These are phyloP conservation scores for Streblospio benedicti DNA, from an alignment of 1,140 invertebrate genomes.

Conservation along the genomic window DNA sequence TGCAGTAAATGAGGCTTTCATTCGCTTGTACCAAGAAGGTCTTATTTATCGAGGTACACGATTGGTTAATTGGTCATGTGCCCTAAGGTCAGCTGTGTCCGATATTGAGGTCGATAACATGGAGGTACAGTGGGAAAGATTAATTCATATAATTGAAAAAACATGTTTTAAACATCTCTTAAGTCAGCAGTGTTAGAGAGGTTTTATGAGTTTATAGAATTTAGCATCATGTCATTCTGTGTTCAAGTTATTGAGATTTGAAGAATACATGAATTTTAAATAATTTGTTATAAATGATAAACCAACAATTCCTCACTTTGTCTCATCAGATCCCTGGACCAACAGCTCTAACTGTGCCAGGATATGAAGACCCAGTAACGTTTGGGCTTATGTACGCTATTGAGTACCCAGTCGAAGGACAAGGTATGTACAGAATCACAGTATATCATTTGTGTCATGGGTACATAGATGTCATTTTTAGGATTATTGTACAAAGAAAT, in stretches of 20 bases:
- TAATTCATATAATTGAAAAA: slow-evolving; percentile 72
- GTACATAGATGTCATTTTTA: too few species aligned
- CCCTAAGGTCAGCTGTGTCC: slow-evolving; percentile 91
- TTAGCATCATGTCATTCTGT: too few species aligned
- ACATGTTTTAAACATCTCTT: slow-evolving; percentile 87
- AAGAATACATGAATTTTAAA: too few species aligned
- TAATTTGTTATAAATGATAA: too few species aligned
- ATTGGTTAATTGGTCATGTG: slow-evolving; percentile 96
- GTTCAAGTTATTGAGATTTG: too few species aligned
- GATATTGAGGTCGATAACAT: slow-evolving; percentile 97
- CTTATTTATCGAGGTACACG: slow-evolving; percentile 85
- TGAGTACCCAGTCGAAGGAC: slow-evolving; percentile 9
- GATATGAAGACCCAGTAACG: slow-evolving; percentile 13
- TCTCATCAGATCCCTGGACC: too few species aligned
- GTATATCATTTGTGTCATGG: too few species aligned
- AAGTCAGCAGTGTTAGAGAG: slow-evolving; percentile 95
- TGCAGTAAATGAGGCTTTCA: slow-evolving; percentile 91
- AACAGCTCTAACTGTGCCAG: slow-evolving; percentile 12
- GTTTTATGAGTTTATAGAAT: too few species aligned
- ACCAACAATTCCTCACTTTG: too few species aligned
- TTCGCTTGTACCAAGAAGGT: slow-evolving; percentile 77
- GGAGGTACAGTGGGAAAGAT: slow-evolving; percentile 84
- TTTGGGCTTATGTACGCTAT: slow-evolving; percentile 11
- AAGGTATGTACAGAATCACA: neutral
- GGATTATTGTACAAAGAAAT: too few species aligned